Percentiles rank a stretch among this genome's conserved stretches.
Evolutionary conservation across 2,797 vertebrate species (phyloP).

Genomic region (Sarcoramphus papa): DNA sequence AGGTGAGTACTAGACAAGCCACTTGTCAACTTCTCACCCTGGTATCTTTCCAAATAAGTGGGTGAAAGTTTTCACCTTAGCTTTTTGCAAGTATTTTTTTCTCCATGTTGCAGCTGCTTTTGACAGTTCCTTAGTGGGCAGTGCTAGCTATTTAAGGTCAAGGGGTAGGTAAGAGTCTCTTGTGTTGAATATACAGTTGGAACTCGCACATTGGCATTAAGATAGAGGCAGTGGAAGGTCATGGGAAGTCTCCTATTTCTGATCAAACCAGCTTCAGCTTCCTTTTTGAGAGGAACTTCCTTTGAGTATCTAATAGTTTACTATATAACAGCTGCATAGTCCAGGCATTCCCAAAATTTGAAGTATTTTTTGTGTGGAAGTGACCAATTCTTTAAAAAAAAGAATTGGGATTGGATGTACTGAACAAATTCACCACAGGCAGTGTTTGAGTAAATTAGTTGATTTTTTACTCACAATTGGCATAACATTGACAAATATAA

Average conservation of each 20-base stretch:
- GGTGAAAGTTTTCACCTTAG: not conserved
- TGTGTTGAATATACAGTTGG: not conserved
- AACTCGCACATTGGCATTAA: not conserved
- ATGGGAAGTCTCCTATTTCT: not conserved
- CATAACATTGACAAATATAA: not conserved
- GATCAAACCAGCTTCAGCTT: not conserved
- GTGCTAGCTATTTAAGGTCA: not conserved
- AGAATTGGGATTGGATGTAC: not conserved
- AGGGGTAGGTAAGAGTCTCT: not conserved
- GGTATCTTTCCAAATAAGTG: not conserved
- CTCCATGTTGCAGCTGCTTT: not conserved
- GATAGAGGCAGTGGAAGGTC: not conserved
- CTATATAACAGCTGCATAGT: not conserved
- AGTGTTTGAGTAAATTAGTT: not conserved
- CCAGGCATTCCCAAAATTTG: not conserved
- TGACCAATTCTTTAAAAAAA: not conserved
- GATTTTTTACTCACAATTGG: not conserved
- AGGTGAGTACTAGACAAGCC: not conserved
- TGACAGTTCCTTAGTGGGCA: not conserved
- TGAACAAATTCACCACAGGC: not conserved
- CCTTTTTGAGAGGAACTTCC: not conserved
- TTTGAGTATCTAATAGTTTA: not conserved
- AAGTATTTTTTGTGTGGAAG: not conserved
- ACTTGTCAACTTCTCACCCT: not conserved
- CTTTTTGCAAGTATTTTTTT: not conserved